Conservation (phyloP, 2,113 vertebrate species). For the Strix uralensis region DNA sequence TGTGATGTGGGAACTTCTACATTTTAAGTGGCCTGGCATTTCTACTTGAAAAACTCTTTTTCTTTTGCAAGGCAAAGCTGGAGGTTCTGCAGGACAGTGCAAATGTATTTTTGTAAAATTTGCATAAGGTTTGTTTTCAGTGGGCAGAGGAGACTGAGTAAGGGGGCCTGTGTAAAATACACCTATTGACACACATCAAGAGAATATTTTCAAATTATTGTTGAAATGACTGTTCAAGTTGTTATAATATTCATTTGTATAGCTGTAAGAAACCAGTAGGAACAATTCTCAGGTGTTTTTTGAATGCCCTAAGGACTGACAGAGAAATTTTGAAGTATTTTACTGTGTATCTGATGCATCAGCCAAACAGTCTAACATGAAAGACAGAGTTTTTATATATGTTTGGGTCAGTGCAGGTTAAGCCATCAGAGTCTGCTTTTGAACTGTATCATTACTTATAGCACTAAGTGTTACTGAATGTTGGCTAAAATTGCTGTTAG, state of each 20-base stretch:
- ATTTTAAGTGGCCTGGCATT: not conserved
- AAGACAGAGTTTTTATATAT: not conserved
- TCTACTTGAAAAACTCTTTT: not conserved
- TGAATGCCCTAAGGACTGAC: not conserved
- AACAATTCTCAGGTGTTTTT: not conserved
- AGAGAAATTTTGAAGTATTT: not conserved
- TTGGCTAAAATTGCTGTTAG: constrained; percentile 2
- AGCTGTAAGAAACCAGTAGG: not conserved
- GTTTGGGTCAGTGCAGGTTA: constrained; percentile 39
- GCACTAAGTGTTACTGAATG: not conserved
- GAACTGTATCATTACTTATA: constrained; percentile 12
- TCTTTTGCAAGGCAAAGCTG: not conserved
- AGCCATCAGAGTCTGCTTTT: not conserved
- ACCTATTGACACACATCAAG: not conserved
- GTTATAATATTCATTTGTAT: fast-evolving
- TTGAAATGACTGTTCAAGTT: not conserved
- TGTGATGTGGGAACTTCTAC: too few relatives aligned
- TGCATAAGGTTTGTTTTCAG: not conserved
- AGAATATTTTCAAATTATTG: not conserved
- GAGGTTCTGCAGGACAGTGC: not conserved
- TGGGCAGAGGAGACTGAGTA: not conserved
- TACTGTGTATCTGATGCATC: not conserved
- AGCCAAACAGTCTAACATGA: not conserved
- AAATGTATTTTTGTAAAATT: not conserved
- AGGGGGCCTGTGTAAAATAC: not conserved